Conservation (phyloP, 2,888 invertebrate genomes). For the Alentia gelatinosa region DNA sequence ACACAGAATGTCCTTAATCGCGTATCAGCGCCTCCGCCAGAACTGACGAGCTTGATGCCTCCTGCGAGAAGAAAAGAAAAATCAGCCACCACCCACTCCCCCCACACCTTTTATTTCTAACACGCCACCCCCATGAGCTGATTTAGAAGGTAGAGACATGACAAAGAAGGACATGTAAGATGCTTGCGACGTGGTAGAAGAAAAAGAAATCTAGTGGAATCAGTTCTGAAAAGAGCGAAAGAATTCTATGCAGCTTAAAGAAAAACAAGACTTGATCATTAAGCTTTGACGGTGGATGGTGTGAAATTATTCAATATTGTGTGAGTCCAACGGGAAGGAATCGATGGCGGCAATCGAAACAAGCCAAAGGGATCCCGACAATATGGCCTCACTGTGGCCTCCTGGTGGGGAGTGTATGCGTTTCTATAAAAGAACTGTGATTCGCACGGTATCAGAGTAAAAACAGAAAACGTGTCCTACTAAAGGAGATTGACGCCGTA, state of each 20-base stretch:
- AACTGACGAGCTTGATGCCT: not conserved
- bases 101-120: not conserved
- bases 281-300: not conserved
- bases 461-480: too few species aligned
- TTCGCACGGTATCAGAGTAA: too few species aligned
- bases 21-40: not conserved
- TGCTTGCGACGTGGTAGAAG: not conserved
- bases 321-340: too few species aligned
- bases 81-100: too few species aligned
- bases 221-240: not conserved
- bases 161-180: not conserved
- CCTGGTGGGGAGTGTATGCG: too few species aligned
- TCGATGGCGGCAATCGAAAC: too few species aligned
- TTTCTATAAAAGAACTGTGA: too few species aligned
- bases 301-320: not conserved
- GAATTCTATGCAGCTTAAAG: not conserved
- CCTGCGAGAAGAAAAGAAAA: too few species aligned
- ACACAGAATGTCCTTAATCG: not conserved
- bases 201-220: not conserved
- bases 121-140: not conserved
- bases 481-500: too few species aligned
- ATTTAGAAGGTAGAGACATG: not conserved
- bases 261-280: not conserved
- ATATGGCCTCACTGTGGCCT: too few species aligned
- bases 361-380: too few species aligned